phyloP scores from a whole-genome alignment of 2,888 invertebrate species.

The Beris morrisii region DNA sequence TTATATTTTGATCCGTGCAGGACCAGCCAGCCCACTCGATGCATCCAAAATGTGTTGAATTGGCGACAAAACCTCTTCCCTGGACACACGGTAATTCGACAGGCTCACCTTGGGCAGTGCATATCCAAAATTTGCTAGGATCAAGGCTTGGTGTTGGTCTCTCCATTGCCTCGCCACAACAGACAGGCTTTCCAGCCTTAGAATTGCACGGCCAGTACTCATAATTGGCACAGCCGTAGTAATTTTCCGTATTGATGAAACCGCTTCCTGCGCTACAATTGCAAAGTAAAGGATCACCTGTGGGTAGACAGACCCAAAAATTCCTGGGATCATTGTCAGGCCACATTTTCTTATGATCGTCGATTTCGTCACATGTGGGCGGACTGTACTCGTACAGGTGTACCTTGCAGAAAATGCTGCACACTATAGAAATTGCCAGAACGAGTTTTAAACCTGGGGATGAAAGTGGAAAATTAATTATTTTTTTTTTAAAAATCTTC shows the following conservation, averaged over 20 bases:
- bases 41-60: slow-evolving; percentile 21
- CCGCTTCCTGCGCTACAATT: not conserved
- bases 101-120: slow-evolving; percentile 9
- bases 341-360: slow-evolving; percentile 9
- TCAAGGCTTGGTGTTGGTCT: not conserved
- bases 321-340: slow-evolving; percentile 16
- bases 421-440: too few relatives aligned
- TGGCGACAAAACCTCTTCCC: slow-evolving; percentile 16
- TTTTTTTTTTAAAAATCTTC: too few relatives aligned
- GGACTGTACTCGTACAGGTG: not conserved
- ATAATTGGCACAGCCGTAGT: slow-evolving; percentile 15
- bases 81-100: slow-evolving; percentile 11
- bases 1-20: not conserved
- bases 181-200: not conserved
- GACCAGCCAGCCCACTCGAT: slow-evolving; percentile 13
- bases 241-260: not conserved
- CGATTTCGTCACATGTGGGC: slow-evolving; percentile 16
- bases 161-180: not conserved
- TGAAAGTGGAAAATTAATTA: too few relatives aligned
- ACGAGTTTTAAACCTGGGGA: too few relatives aligned
- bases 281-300: slow-evolving; percentile 4
- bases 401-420: too few relatives aligned
- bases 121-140: slow-evolving; percentile 15
- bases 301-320: slow-evolving; percentile 23
- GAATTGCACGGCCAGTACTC: slow-evolving; percentile 3